Conservation (phyloP, 1,140 invertebrate species). For the Trichoplusia ni region DNA sequence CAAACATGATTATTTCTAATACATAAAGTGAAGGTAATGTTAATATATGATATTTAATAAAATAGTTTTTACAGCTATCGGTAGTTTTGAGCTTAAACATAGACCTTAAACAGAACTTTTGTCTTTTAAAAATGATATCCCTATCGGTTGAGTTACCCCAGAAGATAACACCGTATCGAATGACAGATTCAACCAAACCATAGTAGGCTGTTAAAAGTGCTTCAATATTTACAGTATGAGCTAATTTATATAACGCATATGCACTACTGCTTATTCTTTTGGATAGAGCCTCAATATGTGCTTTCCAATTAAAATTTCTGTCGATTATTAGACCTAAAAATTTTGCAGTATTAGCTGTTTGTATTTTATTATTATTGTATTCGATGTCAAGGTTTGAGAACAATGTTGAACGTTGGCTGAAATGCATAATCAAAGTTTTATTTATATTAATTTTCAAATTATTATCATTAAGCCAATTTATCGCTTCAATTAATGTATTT, state of each 20-base stretch:
- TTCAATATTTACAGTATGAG: not conserved
- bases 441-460: slow-evolving; percentile 18
- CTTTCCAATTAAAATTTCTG: not conserved
- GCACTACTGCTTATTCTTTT: not conserved
- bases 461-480: slow-evolving; percentile 6
- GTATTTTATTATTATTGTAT: slow-evolving; percentile 7
- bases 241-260: not conserved
- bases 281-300: not conserved
- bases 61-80: not conserved
- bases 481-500: not conserved
- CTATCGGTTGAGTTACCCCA: no score
- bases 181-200: not conserved
- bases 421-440: slow-evolving; percentile 18
- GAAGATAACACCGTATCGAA: no score
- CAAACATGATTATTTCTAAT: not conserved
- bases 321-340: slow-evolving; percentile 1
- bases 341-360: not conserved
- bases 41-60: not conserved
- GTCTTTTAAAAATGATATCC: no score
- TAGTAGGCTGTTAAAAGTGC: not conserved
- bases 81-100: not conserved
- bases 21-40: not conserved
- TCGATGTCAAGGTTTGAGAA: not conserved
- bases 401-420: not conserved
- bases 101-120: not conserved